phyloP scores from a whole-genome alignment of 2,888 invertebrate species.

The Heliconius cydno region DNA sequence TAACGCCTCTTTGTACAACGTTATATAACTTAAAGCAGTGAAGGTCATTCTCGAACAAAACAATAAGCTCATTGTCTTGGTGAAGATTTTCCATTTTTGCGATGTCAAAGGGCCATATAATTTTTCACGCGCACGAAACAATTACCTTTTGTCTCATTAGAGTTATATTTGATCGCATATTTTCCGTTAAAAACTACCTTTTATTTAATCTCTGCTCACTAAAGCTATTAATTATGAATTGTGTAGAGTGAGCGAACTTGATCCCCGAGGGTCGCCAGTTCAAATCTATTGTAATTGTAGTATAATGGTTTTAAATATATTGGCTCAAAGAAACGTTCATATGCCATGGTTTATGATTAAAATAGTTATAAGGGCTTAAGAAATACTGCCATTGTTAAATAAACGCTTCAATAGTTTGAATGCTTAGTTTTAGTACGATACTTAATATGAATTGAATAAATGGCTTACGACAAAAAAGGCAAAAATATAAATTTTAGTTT shows the following conservation, averaged over 20 bases:
- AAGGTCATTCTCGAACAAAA: conserved; percentile 29
- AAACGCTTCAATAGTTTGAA: too few relatives aligned
- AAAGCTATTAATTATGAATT: conserved; percentile 12
- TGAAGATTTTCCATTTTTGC: conserved; percentile 32
- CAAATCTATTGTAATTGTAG: conserved; percentile 3
- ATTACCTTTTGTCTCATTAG: conserved; percentile 39
- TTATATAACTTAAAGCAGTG: conserved; percentile 30
- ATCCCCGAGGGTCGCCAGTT: conserved; percentile 10
- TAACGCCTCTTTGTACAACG: conserved; percentile 24
- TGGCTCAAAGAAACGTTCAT: background rate
- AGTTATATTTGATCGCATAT: conserved; percentile 20
- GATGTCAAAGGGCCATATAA: conserved; percentile 39
- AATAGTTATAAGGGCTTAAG: background rate
- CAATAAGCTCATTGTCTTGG: conserved; percentile 30
- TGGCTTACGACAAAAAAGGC: too few relatives aligned
- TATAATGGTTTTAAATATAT: background rate
- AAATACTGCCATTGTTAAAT: background rate
- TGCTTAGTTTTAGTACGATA: too few relatives aligned
- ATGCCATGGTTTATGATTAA: background rate
- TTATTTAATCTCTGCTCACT: conserved; percentile 12
- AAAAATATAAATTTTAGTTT: too few relatives aligned
- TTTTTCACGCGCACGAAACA: conserved; percentile 41
- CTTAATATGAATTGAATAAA: too few relatives aligned
- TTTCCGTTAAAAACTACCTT: background rate
- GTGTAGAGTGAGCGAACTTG: background rate